Conservation (phyloP, 2,888 invertebrate species). For the Drosophila atripex region DNA sequence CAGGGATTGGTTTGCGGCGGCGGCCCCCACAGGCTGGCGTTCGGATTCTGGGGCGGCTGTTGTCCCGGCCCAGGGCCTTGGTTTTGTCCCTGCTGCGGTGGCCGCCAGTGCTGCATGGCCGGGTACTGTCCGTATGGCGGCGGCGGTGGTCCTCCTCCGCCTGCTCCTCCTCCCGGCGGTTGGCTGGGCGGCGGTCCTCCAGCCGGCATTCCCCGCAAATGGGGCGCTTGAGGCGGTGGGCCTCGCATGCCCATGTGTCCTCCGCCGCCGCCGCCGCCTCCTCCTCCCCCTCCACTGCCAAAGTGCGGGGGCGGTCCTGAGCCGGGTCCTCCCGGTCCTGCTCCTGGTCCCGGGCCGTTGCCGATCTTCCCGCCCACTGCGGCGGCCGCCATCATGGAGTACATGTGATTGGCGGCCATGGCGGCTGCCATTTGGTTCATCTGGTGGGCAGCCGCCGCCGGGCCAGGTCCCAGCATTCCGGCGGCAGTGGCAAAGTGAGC, state of each 20-base stretch:
- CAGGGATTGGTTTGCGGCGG: constrained; percentile 83
- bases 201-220: constrained; percentile 74
- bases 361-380: constrained; percentile 61
- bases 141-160: constrained; percentile 55
- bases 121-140: constrained; percentile 81
- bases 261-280: constrained; percentile 6
- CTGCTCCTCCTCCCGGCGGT: constrained; percentile 40
- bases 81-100: constrained; percentile 59
- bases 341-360: constrained; percentile 65
- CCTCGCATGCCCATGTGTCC: constrained; percentile 76
- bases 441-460: constrained; percentile 63
- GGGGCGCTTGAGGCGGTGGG: constrained; percentile 74
- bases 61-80: constrained; percentile 55
- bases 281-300: constrained; percentile 31
- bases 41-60: constrained; percentile 81
- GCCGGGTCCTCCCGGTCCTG: constrained; percentile 49
- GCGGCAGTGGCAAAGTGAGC: constrained; percentile 57
- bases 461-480: constrained; percentile 69
- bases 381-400: constrained; percentile 79
- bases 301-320: constrained; percentile 65
- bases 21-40: constrained; percentile 83
- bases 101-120: constrained; percentile 82
- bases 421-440: constrained; percentile 79
- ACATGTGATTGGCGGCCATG: constrained; percentile 76
- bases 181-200: constrained; percentile 63